Conservation (phyloP, 2,797 vertebrate genomes). For the Arnoldichthys spilopterus region DNA sequence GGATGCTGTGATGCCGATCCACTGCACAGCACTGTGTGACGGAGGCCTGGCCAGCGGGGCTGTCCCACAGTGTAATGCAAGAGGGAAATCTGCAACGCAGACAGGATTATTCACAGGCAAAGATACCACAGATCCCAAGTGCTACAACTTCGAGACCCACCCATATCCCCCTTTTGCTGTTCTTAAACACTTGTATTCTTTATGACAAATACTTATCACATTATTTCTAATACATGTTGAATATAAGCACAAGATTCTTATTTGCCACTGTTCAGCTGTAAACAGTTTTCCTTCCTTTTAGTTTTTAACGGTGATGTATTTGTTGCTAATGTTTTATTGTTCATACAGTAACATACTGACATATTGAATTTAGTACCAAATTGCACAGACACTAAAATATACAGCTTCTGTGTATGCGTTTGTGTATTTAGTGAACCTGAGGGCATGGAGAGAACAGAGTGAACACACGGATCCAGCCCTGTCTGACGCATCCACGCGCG, state of each 20-base stretch:
- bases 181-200: not conserved
- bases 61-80: slow-evolving; percentile 60
- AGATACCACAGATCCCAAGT: not conserved
- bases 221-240: no score
- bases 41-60: slow-evolving; percentile 57
- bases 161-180: not conserved
- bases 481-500: slow-evolving; percentile 52
- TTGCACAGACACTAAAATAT: not conserved
- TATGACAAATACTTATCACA: not conserved
- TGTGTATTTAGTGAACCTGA: slow-evolving; percentile 58
- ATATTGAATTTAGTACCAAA: not conserved
- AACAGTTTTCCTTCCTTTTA: no score
- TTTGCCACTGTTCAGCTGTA: no score
- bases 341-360: no score
- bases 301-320: no score
- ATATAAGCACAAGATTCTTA: no score
- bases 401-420: not conserved
- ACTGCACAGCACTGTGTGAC: slow-evolving; percentile 47
- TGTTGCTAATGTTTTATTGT: no score
- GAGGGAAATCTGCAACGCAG: slow-evolving; percentile 54
- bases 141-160: not conserved
- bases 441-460: slow-evolving; percentile 69
- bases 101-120: not conserved
- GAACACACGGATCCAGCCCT: slow-evolving; percentile 64
- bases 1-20: slow-evolving; percentile 26